phyloP scores from a whole-genome alignment of 2,888 invertebrate species.

The Melieria omissa region DNA sequence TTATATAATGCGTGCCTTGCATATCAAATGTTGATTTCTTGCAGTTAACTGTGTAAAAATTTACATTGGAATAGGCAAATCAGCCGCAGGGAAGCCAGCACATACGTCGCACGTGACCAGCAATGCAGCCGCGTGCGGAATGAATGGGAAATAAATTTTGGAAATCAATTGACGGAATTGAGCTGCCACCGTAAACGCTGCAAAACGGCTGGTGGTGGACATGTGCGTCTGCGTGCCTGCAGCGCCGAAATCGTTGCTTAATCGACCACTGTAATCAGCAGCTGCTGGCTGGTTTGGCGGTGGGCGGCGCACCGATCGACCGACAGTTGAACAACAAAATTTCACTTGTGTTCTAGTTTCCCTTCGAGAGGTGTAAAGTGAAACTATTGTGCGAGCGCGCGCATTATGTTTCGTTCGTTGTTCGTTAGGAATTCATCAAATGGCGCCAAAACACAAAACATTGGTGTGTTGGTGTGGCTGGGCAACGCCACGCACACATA shows the following conservation, averaged over 20 bases:
- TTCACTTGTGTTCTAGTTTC: constrained; percentile 65
- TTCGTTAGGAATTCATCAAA: constrained; percentile 11
- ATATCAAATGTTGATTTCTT: constrained; percentile 13
- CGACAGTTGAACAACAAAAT: constrained; percentile 45
- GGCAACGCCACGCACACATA: too few species aligned
- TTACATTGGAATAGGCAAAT: background rate
- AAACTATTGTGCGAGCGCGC: constrained; percentile 38
- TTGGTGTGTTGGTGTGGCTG: too few species aligned
- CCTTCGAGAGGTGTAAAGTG: constrained; percentile 45
- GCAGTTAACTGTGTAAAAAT: background rate
- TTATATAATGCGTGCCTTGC: constrained; percentile 26
- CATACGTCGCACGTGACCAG: constrained; percentile 24
- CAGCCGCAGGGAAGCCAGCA: background rate
- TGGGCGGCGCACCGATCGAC: background rate
- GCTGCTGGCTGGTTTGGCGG: background rate
- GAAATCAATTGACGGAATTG: too few species aligned
- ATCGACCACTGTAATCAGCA: constrained; percentile 10
- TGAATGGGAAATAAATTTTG: too few species aligned
- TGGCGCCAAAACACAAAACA: too few species aligned
- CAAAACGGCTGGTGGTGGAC: constrained; percentile 21
- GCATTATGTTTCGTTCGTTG: background rate
- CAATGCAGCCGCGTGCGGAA: constrained; percentile 5
- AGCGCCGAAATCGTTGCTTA: constrained; percentile 16
- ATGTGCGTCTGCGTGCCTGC: constrained; percentile 3
- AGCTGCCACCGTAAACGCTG: background rate